Evolutionary conservation across 2,888 invertebrate species (phyloP).

Genomic region (Drosophila helvetica): DNA sequence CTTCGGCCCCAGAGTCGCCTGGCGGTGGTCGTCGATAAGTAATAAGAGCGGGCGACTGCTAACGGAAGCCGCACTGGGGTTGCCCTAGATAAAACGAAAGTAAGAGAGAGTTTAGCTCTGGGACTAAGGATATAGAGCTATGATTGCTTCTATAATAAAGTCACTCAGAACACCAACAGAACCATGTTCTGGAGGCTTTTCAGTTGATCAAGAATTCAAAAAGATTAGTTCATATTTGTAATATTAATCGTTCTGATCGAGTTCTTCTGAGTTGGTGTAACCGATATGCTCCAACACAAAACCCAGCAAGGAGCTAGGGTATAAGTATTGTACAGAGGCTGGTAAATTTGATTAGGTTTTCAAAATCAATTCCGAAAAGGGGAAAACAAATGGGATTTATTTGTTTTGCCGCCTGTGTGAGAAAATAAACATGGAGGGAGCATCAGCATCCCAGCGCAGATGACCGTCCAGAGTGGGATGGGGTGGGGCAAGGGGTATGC

Average conservation of each 20-base stretch:
- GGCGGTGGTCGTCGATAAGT: conserved; percentile 44
- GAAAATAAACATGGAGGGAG: conserved; percentile 72
- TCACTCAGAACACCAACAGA: too few species aligned
- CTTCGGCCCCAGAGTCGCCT: conserved; percentile 18
- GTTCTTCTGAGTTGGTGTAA: not conserved
- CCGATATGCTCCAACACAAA: conserved; percentile 5
- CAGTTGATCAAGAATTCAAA: too few species aligned
- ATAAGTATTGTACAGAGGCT: conserved; percentile 37
- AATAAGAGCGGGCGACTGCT: not conserved
- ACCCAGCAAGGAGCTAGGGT: conserved; percentile 20
- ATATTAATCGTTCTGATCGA: too few species aligned
- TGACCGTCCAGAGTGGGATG: conserved; percentile 12
- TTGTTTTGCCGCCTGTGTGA: conserved; percentile 73
- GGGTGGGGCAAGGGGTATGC: not conserved
- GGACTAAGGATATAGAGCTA: too few species aligned
- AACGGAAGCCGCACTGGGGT: not conserved
- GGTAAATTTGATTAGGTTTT: conserved; percentile 74
- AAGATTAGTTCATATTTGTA: too few species aligned
- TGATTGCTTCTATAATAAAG: too few species aligned
- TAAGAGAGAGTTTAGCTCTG: too few species aligned
- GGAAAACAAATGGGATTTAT: conserved; percentile 47
- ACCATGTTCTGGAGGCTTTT: too few species aligned
- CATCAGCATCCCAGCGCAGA: conserved; percentile 26
- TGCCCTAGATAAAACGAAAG: not conserved
- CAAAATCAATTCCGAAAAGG: conserved; percentile 68